These are phyloP conservation scores for Meliscaeva auricollis DNA, from an alignment of 2,888 invertebrate genomes.

Conservation along the genomic window DNA sequence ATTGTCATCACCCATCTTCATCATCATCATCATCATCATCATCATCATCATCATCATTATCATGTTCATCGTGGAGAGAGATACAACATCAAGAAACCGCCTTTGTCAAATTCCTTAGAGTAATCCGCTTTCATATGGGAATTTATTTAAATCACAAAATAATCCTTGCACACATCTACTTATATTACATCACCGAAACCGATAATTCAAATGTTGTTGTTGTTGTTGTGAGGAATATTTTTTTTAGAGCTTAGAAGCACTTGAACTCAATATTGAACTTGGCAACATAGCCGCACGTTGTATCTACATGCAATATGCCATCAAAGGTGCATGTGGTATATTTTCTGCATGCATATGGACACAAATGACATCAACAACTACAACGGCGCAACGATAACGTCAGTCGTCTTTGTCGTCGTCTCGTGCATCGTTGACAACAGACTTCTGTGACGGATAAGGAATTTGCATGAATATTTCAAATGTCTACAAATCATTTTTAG, in stretches of 20 bases:
- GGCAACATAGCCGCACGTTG: constrained; percentile 32
- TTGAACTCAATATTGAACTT: constrained; percentile 73
- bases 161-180: constrained; percentile 37
- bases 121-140: constrained; percentile 60
- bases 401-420: neutral
- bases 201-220: constrained; percentile 7
- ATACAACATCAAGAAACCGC: neutral
- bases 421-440: neutral
- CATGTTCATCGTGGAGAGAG: neutral
- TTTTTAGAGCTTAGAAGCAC: constrained; percentile 13
- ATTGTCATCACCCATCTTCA: constrained; percentile 25
- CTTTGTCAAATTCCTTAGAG: constrained; percentile 38
- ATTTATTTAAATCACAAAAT: constrained; percentile 56
- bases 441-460: constrained; percentile 24
- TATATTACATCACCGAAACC: neutral
- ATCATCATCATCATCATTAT: constrained; percentile 1
- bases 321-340: constrained; percentile 18
- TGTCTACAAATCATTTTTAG: constrained; percentile 58
- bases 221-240: neutral
- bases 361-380: constrained; percentile 46
- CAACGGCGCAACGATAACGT: constrained; percentile 8
- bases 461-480: constrained; percentile 58
- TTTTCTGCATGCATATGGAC: constrained; percentile 14
- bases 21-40: too few relatives aligned
- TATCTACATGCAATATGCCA: neutral